These are phyloP conservation scores for Osmoderma eremita DNA, from an alignment of 2,888 invertebrate species.

Conservation along the genomic window DNA sequence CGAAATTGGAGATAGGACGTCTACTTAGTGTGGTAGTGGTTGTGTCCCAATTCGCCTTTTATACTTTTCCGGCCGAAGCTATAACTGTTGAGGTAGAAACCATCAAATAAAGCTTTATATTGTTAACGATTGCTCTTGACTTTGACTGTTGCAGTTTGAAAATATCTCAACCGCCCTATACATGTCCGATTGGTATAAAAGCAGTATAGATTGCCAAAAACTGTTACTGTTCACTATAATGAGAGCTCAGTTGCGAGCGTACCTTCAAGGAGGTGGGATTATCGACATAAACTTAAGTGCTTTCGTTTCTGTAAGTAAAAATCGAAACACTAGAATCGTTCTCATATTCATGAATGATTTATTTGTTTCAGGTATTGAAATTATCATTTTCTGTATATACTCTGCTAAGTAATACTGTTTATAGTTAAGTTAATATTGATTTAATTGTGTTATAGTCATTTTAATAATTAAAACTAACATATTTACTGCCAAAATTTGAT, in stretches of 20 bases:
- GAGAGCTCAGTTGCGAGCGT: not conserved
- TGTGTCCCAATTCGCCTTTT: not conserved
- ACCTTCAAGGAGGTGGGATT: not conserved
- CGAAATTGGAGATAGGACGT: not conserved
- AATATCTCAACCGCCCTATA: not conserved
- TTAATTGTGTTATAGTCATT: no score
- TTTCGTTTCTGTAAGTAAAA: not conserved
- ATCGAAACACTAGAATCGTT: not conserved
- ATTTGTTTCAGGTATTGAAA: slow-evolving; percentile 26
- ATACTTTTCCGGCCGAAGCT: slow-evolving; percentile 2
- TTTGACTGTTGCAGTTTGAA: not conserved
- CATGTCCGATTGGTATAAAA: not conserved
- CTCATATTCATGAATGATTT: no score
- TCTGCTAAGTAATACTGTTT: not conserved
- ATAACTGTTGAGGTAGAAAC: not conserved
- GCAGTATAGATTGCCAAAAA: not conserved
- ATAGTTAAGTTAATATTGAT: no score
- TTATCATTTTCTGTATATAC: slow-evolving; percentile 10
- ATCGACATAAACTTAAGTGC: not conserved
- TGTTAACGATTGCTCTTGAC: not conserved
- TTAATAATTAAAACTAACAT: no score
- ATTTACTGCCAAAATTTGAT: no score
- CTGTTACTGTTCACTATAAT: not conserved
- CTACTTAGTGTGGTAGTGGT: not conserved
- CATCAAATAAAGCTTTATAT: not conserved